Evolutionary conservation across 2,113 vertebrate genomes (phyloP).

Genomic region (Laticauda colubrina): DNA sequence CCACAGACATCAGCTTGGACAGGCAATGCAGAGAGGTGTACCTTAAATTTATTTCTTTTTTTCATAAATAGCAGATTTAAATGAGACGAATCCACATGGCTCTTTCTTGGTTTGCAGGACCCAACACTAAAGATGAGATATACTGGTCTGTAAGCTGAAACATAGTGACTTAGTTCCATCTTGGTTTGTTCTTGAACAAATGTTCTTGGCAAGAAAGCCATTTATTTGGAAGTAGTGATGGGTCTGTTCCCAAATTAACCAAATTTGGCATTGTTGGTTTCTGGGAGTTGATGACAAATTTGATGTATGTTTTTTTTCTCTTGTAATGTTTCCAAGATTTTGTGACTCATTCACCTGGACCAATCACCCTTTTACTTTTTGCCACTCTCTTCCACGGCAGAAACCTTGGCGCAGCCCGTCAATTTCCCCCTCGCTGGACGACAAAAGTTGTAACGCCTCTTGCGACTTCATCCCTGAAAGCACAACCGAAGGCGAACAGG

Average conservation of each 20-base stretch:
- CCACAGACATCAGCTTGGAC: background rate
- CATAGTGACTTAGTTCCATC: background rate
- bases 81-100: background rate
- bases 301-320: background rate
- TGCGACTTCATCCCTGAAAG: background rate
- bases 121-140: background rate
- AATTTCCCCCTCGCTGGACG: conserved; percentile 34
- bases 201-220: background rate
- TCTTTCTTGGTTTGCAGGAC: background rate
- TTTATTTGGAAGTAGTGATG: background rate
- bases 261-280: background rate
- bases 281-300: too few relatives aligned
- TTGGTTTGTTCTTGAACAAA: background rate
- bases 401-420: background rate
- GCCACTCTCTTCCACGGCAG: background rate
- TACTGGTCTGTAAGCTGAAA: background rate
- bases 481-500: conserved; percentile 18
- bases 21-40: background rate
- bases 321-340: background rate
- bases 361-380: background rate
- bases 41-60: background rate
- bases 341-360: background rate
- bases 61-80: background rate
- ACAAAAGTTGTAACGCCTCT: background rate
- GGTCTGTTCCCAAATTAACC: background rate